Evolutionary conservation across 2,888 invertebrate genomes (phyloP), one percentile per base, ranked within the genome.

Genomic region (Brachyptera risi): DNA sequence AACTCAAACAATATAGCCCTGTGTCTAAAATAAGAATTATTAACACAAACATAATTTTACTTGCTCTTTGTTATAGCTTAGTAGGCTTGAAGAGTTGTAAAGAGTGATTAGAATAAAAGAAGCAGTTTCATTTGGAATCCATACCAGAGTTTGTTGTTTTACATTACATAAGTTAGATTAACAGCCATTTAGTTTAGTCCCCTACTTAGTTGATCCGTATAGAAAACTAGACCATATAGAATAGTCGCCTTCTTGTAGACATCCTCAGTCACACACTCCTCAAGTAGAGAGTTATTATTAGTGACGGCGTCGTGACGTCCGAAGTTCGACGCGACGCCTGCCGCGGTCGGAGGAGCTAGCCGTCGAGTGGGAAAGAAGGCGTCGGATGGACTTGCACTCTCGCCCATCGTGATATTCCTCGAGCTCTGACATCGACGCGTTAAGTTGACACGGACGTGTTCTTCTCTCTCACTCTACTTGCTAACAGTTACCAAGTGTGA

Each of bases 131-230:
- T 65, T 63, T 63, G 61, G 59, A 65, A 65, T 59, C 56, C 61
- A 56, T 61, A 51, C 44, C 59, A 58, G 61, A 59, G 61, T 63
- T 61, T 65, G 65, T 65, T 63, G 65, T 65, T 60, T 59, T 65
- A 47, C 21, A 47, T 31, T 31, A 54, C 15, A 35, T 13, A 37
- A 54, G 37, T 23, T 54, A 35, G 54, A 31, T 54, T 35, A 15
- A 54, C 37, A 17, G 37, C 37, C 21, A 21, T 47, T 24, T 47
- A 54, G 31, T 54, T 35, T 19, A 31, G 35, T 31, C 54, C 35
- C 54, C 54, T 44, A 44, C 11, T 19, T 21, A 19, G 21, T n/a
- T 35, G n/a, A 54, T 23, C 35, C 35, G 24, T 21, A 15, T 56
- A 26, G 42, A 19, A 56, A 38, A 37, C 57, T 56, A 56, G 57